phyloP scores from a whole-genome alignment of 1,140 invertebrate species.

The Atopsyche davidsoni region DNA sequence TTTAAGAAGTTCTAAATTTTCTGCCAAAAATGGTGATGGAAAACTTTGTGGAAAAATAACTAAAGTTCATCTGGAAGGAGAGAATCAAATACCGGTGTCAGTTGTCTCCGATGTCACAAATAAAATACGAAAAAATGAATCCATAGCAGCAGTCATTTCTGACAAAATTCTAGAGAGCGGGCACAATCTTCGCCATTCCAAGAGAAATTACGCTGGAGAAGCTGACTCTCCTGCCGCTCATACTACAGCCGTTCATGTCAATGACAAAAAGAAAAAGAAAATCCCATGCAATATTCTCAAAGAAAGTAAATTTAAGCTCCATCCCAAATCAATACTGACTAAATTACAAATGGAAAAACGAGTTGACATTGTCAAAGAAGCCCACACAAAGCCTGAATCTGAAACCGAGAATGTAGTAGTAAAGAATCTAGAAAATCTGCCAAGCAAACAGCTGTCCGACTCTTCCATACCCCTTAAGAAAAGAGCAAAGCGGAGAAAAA shows the following conservation, averaged over 20 bases:
- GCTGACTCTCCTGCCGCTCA: slow-evolving; percentile 33
- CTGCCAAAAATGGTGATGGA: slow-evolving; percentile 11
- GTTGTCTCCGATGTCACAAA: slow-evolving; percentile 7
- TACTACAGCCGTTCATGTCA: slow-evolving; percentile 8
- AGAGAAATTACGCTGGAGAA: slow-evolving; percentile 41
- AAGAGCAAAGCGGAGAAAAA: slow-evolving; percentile 65
- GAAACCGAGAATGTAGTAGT: slow-evolving; percentile 35
- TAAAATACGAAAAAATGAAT: slow-evolving; percentile 43
- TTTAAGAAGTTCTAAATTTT: slow-evolving; percentile 3
- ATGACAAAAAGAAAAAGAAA: slow-evolving; percentile 44
- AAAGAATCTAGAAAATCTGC: slow-evolving; percentile 27
- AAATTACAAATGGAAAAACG: slow-evolving; percentile 9
- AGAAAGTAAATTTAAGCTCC: slow-evolving; percentile 25
- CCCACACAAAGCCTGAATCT: slow-evolving; percentile 23
- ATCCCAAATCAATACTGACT: slow-evolving; percentile 14
- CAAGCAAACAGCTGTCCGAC: slow-evolving; percentile 24
- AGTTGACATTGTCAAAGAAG: slow-evolving; percentile 4
- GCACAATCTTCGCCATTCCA: slow-evolving; percentile 45
- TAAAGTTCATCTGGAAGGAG: slow-evolving; percentile 31
- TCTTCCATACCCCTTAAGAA: slow-evolving; percentile 47
- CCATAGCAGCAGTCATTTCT: slow-evolving; percentile 45
- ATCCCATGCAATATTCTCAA: slow-evolving; percentile 19
- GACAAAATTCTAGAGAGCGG: slow-evolving; percentile 48
- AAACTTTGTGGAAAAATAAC: slow-evolving; percentile 27
- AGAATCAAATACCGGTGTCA: slow-evolving; percentile 20